These are phyloP conservation scores for Pseudolycoriella hygida DNA, from an alignment of 2,888 invertebrate genomes.

Conservation along the genomic window DNA sequence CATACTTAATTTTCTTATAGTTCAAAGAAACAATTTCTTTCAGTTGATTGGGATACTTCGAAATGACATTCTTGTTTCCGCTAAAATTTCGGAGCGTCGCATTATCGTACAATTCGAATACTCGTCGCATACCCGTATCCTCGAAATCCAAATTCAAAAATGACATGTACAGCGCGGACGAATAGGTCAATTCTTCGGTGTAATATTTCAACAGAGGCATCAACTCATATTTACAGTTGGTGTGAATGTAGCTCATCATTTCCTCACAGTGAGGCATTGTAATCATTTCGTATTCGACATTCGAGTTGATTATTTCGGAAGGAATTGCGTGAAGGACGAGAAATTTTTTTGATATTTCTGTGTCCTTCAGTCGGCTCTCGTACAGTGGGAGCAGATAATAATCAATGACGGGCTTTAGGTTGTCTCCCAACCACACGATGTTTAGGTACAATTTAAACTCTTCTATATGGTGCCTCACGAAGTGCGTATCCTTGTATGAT, in stretches of 20 bases:
- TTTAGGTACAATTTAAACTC: constrained; percentile 40
- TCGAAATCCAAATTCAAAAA: neutral
- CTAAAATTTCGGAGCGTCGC: neutral
- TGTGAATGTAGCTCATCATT: constrained; percentile 12
- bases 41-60: neutral
- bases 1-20: neutral
- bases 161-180: neutral
- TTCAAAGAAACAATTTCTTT: neutral
- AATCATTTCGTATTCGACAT: constrained; percentile 32
- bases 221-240: constrained; percentile 47
- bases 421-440: constrained; percentile 49
- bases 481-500: constrained; percentile 31
- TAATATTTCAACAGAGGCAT: constrained; percentile 48
- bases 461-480: constrained; percentile 40
- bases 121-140: neutral
- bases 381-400: constrained; percentile 18
- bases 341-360: constrained; percentile 22
- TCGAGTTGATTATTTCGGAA: constrained; percentile 36
- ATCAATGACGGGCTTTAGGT: constrained; percentile 30
- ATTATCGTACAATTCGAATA: constrained; percentile 5
- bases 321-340: constrained; percentile 52
- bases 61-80: no score
- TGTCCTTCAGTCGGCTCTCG: constrained; percentile 13
- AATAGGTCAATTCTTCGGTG: constrained; percentile 35
- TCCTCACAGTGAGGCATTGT: constrained; percentile 45